Conservation (phyloP, 2,113 vertebrate species). For the Crotalus helleri region DNA sequence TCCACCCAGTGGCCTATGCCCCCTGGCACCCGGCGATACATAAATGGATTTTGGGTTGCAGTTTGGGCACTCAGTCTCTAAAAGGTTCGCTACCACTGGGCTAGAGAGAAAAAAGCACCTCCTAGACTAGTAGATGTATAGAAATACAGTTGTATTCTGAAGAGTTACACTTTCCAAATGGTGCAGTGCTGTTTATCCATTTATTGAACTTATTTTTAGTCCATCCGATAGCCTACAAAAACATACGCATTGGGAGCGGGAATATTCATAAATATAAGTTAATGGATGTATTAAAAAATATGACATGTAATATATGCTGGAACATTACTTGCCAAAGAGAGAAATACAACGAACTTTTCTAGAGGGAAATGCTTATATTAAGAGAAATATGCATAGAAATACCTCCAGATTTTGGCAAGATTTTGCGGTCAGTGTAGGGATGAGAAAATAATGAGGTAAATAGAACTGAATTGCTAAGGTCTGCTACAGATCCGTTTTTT, state of each 20-base stretch:
- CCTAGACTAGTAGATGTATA: not conserved
- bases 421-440: not conserved
- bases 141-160: not conserved
- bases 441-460: not conserved
- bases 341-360: not conserved
- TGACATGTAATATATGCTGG: not conserved
- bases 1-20: no score
- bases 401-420: no score
- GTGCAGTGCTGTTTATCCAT: not conserved
- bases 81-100: no score
- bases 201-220: not conserved
- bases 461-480: not conserved
- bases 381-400: no score
- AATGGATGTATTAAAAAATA: not conserved
- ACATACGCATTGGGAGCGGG: not conserved
- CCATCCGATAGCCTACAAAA: not conserved
- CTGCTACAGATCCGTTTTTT: not conserved
- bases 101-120: not conserved
- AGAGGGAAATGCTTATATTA: not conserved
- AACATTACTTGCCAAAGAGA: not conserved
- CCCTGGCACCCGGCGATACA: no score
- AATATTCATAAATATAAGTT: not conserved
- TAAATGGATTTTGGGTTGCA: no score
- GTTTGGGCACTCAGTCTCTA: no score
- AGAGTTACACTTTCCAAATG: not conserved